phyloP scores from a whole-genome alignment of 2,888 invertebrate genomes.

The Neoitamus cyanurus region DNA sequence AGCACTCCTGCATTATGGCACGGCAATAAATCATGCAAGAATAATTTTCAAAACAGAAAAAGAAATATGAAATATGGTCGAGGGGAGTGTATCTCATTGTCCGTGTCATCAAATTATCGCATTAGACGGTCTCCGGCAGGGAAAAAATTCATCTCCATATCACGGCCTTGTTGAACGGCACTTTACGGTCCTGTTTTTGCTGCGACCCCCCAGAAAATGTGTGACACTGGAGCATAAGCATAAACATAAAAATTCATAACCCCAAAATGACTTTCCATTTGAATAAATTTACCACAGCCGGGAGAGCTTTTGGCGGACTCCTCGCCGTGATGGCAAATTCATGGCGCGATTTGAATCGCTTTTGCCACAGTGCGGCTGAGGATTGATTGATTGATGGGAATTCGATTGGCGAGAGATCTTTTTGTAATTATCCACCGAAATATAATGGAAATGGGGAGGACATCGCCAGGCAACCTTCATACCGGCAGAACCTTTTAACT shows the following conservation, averaged over 20 bases:
- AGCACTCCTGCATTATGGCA: not conserved
- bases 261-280: conserved; percentile 52
- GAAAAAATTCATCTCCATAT: conserved; percentile 50
- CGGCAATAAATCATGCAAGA: not conserved
- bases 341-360: conserved; percentile 48
- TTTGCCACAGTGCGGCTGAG: not conserved
- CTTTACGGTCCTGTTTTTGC: conserved; percentile 51
- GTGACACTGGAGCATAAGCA: conserved; percentile 50
- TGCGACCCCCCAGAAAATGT: conserved; percentile 37
- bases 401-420: not conserved
- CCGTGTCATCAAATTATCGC: conserved; percentile 51
- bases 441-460: not conserved
- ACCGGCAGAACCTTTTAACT: not conserved
- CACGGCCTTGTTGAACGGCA: conserved; percentile 48
- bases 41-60: not conserved
- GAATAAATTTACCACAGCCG: conserved; percentile 52
- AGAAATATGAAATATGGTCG: not conserved
- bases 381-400: conserved; percentile 41
- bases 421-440: not conserved
- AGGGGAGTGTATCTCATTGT: conserved; percentile 16
- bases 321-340: conserved; percentile 47
- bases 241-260: conserved; percentile 54
- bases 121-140: conserved; percentile 40
- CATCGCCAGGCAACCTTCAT: not conserved
- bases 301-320: conserved; percentile 23